Conservation (phyloP, 2,797 vertebrate genomes). For the Spinus olivaceus region DNA sequence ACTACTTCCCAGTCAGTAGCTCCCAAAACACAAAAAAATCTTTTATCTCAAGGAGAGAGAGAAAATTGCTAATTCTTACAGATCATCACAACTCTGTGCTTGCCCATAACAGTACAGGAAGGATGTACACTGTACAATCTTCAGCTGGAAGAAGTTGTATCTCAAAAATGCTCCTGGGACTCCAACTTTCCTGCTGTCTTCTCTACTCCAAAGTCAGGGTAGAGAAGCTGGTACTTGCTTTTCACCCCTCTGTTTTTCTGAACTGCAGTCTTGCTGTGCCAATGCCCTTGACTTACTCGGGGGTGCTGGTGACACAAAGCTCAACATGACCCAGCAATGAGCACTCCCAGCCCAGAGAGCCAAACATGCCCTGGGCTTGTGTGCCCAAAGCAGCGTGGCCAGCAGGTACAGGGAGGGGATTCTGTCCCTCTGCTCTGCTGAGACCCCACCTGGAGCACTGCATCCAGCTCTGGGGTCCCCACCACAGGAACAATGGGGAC, state of each 20-base stretch:
- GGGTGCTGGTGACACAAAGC: background rate
- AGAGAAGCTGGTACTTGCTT: background rate
- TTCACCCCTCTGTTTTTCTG: background rate
- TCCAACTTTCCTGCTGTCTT: background rate
- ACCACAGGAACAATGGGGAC: rapidly evolving
- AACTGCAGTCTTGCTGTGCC: background rate
- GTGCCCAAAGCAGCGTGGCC: rapidly evolving
- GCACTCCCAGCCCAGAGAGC: background rate
- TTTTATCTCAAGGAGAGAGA: background rate
- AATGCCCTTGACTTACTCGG: background rate
- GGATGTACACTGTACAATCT: background rate
- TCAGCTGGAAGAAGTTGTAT: background rate
- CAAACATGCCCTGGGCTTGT: rapidly evolving
- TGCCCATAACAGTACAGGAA: background rate
- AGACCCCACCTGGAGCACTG: rapidly evolving
- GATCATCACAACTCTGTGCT: background rate
- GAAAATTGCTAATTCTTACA: background rate
- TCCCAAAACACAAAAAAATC: background rate
- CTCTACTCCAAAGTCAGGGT: rapidly evolving
- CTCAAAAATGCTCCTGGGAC: background rate
- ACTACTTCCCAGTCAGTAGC: background rate
- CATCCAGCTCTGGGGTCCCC: background rate
- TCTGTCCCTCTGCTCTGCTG: background rate
- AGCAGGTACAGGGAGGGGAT: background rate
- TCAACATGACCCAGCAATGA: background rate